phyloP scores from a whole-genome alignment of 1,140 invertebrate genomes.

The Drosophila trapezifrons region DNA sequence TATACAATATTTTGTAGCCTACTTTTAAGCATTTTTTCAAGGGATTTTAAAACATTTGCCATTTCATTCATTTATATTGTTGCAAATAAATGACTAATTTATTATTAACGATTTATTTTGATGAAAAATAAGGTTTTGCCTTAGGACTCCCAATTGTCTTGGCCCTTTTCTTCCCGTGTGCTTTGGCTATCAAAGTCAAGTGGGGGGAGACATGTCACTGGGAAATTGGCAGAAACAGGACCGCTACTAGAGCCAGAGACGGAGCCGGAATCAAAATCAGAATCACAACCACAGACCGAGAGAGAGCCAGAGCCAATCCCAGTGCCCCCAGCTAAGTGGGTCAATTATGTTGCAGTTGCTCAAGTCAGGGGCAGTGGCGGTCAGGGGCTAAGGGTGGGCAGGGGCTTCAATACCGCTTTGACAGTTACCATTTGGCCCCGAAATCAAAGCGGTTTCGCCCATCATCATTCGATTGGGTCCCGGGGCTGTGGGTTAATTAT shows the following conservation, averaged over 20 bases:
- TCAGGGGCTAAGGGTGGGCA: neutral
- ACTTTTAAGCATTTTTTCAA: neutral
- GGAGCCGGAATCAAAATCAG: neutral
- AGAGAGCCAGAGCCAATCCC: neutral
- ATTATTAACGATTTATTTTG: no score
- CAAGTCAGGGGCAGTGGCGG: conserved; percentile 4
- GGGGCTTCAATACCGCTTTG: conserved; percentile 9
- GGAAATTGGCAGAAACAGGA: conserved; percentile 12
- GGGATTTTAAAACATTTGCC: neutral
- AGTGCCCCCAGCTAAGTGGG: conserved; percentile 38
- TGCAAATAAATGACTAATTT: no score
- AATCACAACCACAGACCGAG: conserved; percentile 9
- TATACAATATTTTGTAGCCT: neutral
- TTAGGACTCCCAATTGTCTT: no score
- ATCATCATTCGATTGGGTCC: conserved; percentile 15
- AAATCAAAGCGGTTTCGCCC: conserved; percentile 30
- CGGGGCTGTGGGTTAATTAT: conserved; percentile 33
- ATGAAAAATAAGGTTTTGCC: no score
- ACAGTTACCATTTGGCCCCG: conserved; percentile 20
- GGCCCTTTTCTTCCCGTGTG: conserved; percentile 1
- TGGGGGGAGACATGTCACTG: conserved; percentile 7
- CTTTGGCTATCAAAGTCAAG: conserved; percentile 26
- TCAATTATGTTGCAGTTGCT: conserved; percentile 42
- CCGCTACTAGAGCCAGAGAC: neutral
- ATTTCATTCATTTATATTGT: neutral